Conservation (phyloP, 1,140 invertebrate genomes). For the Copidosoma floridanum region DNA sequence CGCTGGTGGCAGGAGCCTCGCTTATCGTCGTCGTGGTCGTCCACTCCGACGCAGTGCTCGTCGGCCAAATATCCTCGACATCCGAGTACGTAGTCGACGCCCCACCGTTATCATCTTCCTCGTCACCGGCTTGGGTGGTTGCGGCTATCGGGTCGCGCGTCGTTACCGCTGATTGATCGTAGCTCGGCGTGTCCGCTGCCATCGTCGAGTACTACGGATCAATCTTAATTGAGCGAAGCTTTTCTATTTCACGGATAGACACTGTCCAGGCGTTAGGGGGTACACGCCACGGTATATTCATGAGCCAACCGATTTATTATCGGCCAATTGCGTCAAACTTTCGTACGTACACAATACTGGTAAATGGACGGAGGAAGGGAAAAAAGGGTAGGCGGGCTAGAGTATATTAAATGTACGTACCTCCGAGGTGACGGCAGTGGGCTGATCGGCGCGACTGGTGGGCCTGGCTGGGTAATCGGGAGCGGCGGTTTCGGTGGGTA, state of each 20-base stretch:
- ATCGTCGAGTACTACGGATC: slow-evolving; percentile 33
- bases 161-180: slow-evolving; percentile 34
- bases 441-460: slow-evolving; percentile 31
- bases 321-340: too few relatives aligned
- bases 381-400: neutral
- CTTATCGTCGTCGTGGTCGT: neutral
- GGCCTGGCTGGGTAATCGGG: slow-evolving; percentile 43
- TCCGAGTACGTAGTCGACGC: too few relatives aligned
- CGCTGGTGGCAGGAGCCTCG: neutral
- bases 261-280: too few relatives aligned
- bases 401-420: slow-evolving; percentile 5
- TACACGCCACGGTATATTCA: too few relatives aligned
- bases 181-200: slow-evolving; percentile 19
- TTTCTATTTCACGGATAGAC: too few relatives aligned
- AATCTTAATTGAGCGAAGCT: too few relatives aligned
- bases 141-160: slow-evolving; percentile 28
- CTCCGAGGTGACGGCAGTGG: slow-evolving; percentile 27
- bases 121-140: too few relatives aligned
- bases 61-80: slow-evolving; percentile 17
- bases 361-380: too few relatives aligned
- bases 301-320: too few relatives aligned
- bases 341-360: too few relatives aligned
- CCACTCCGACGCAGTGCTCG: too few relatives aligned
- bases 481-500: slow-evolving; percentile 43
- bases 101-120: too few relatives aligned